Percentiles rank a stretch among this genome's conserved stretches.
Evolutionary conservation across 2,888 invertebrate genomes (phyloP).

Genomic region (Athalia circularis): DNA sequence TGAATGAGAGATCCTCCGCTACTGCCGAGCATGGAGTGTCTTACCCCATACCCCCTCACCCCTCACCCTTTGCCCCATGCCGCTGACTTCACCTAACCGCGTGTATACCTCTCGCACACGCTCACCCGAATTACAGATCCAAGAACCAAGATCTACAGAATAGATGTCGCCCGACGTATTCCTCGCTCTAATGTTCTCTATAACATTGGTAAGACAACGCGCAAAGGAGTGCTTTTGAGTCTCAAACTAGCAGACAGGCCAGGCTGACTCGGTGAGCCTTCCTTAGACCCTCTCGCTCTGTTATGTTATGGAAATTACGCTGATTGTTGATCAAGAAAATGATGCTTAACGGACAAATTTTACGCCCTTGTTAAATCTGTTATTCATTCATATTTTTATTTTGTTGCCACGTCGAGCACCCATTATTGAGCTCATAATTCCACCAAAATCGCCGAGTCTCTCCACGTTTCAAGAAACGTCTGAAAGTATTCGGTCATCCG

Average conservation of each 20-base stretch:
- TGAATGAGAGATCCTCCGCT: conserved; percentile 65
- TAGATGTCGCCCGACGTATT: conserved; percentile 47
- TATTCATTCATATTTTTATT: background rate
- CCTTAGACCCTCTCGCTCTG: too few species aligned
- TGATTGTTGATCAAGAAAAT: background rate
- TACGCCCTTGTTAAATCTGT: background rate
- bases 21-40: conserved; percentile 46
- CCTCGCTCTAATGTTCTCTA: conserved; percentile 45
- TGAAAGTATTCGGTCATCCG: too few species aligned
- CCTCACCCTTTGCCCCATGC: background rate
- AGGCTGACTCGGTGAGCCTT: background rate
- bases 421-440: too few species aligned
- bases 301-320: background rate
- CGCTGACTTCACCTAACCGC: conserved; percentile 20
- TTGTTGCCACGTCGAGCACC: too few species aligned
- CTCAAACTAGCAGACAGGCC: conserved; percentile 21
- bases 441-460: too few species aligned
- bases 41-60: conserved; percentile 42
- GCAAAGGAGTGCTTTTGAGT: conserved; percentile 39
- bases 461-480: too few species aligned
- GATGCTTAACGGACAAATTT: background rate
- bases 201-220: conserved; percentile 43
- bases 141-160: conserved; percentile 47
- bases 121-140: conserved; percentile 47
- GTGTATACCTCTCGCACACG: conserved; percentile 35